Conservation (phyloP, 2,113 vertebrate species). For the Genyomyrus donnyi region DNA sequence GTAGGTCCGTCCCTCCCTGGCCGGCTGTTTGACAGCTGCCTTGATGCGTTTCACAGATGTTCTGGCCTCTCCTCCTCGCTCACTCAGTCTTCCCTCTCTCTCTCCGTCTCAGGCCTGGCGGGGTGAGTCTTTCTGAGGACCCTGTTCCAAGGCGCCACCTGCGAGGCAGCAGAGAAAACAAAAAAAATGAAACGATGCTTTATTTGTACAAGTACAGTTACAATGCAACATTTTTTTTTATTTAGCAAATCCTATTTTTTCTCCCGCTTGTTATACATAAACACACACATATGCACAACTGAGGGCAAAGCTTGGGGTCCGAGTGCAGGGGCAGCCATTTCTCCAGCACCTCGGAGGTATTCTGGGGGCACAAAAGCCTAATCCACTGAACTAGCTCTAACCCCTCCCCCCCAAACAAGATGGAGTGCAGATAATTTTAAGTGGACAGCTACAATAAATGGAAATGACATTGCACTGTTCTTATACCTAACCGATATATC, state of each 20-base stretch:
- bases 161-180: slow-evolving; percentile 35
- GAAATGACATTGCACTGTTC: neutral
- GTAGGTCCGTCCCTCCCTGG: slow-evolving; percentile 19
- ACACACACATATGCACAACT: neutral
- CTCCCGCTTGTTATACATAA: neutral
- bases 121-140: slow-evolving; percentile 27
- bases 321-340: neutral
- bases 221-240: neutral
- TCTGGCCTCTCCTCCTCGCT: slow-evolving; percentile 9
- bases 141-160: slow-evolving; percentile 48
- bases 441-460: slow-evolving; percentile 6
- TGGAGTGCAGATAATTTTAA: slow-evolving; percentile 23
- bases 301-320: neutral
- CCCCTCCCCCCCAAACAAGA: too few relatives aligned
- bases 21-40: slow-evolving; percentile 26
- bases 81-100: slow-evolving; percentile 10
- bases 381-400: neutral
- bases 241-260: neutral
- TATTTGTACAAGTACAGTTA: neutral
- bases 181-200: slow-evolving; percentile 5
- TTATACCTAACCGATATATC: neutral
- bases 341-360: neutral
- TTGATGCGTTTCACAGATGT: slow-evolving; percentile 38
- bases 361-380: neutral
- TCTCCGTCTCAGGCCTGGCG: slow-evolving; percentile 31